Conservation (phyloP, 1,140 invertebrate genomes). For the Nymphalis io region DNA sequence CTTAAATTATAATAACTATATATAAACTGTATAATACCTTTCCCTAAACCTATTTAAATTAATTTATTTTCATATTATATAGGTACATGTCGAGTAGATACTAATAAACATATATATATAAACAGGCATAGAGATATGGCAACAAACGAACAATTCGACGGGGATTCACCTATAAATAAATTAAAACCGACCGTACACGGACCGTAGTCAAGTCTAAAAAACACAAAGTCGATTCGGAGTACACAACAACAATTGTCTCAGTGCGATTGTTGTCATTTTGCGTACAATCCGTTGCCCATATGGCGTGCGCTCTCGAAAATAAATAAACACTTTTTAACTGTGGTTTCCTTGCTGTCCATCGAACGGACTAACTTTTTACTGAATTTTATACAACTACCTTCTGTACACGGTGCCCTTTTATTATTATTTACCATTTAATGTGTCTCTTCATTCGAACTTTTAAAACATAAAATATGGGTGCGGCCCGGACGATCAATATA, state of each 20-base stretch:
- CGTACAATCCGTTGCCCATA: slow-evolving; percentile 57
- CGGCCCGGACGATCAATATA: too few species aligned
- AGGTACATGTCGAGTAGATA: too few species aligned
- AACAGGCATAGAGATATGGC: background rate
- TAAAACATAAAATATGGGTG: too few species aligned
- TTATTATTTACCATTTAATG: background rate
- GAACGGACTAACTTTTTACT: slow-evolving; percentile 21
- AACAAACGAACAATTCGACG: slow-evolving; percentile 1
- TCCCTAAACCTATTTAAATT: too few species aligned
- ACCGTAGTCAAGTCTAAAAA: slow-evolving; percentile 48
- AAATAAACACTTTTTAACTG: slow-evolving; percentile 40
- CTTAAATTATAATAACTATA: too few species aligned
- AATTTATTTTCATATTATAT: too few species aligned
- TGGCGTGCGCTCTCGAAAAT: slow-evolving; percentile 60
- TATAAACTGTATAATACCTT: too few species aligned
- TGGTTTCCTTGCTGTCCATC: slow-evolving; percentile 31
- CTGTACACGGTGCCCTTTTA: background rate
- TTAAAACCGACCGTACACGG: slow-evolving; percentile 27
- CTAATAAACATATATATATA: too few species aligned
- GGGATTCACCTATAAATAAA: slow-evolving; percentile 47
- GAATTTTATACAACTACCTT: background rate
- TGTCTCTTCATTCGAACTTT: too few species aligned
- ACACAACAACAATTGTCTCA: slow-evolving; percentile 73
- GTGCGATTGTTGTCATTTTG: slow-evolving; percentile 67
- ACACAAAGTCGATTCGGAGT: slow-evolving; percentile 45